Percentiles rank a stretch among this genome's conserved stretches.
These are phyloP conservation scores for Leucoraja ocellata DNA, from an alignment of 2,797 vertebrate genomes.

Conservation along the genomic window DNA sequence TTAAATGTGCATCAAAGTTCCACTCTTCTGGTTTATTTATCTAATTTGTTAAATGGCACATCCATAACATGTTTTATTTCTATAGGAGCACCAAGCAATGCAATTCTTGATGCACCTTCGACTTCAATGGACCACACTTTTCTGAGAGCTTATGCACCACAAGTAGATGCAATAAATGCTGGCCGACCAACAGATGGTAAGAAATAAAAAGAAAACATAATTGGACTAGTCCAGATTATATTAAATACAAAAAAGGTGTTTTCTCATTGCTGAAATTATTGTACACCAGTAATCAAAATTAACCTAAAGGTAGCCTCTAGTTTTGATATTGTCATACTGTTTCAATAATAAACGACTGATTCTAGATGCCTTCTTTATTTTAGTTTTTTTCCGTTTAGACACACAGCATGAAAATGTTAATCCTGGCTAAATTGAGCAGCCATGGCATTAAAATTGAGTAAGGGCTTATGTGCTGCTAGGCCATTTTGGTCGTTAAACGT, in stretches of 20 bases:
- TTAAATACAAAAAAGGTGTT: background rate
- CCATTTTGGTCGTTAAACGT: no score
- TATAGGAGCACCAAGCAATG: constrained; percentile 54
- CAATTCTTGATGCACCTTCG: constrained; percentile 51
- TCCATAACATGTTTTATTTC: background rate
- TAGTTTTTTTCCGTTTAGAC: no score
- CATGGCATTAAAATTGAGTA: no score
- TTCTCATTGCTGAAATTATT: background rate
- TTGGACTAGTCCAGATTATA: background rate
- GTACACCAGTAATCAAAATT: background rate
- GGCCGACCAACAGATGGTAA: constrained; percentile 16
- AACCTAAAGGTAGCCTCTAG: background rate
- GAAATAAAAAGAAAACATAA: background rate
- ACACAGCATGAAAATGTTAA: no score
- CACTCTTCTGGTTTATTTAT: background rate
- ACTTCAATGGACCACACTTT: constrained; percentile 55
- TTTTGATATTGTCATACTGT: background rate
- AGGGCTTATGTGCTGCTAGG: no score
- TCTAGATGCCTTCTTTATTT: background rate
- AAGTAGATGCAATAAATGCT: background rate
- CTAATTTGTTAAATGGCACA: background rate
- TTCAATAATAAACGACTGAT: background rate
- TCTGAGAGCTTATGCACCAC: constrained; percentile 51
- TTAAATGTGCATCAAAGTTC: background rate
- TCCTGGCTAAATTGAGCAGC: no score